These are phyloP conservation scores for Xiphorhynchus erythropygius DNA, from an alignment of 2,797 vertebrate genomes.

Conservation along the genomic window DNA sequence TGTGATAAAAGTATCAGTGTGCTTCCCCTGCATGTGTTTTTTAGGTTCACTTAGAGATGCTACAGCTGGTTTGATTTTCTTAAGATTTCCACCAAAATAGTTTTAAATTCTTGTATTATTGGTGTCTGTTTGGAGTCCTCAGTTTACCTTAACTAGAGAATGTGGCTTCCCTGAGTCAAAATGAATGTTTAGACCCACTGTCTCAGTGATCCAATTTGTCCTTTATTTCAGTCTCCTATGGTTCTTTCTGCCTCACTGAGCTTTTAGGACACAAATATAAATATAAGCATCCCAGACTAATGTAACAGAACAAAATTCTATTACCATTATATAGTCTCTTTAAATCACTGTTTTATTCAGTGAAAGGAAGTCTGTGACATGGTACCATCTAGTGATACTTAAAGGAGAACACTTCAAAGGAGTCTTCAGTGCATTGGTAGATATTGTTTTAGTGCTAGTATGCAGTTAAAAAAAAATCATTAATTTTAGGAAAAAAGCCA, in stretches of 20 bases:
- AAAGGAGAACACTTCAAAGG: not conserved
- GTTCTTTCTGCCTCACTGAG: not conserved
- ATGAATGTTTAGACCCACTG: not conserved
- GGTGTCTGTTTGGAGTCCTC: not conserved
- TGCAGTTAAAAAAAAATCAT: not conserved
- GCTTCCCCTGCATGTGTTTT: not conserved
- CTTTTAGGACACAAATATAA: not conserved
- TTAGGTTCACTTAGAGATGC: not conserved
- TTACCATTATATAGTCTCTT: not conserved
- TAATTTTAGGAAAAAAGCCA: not conserved
- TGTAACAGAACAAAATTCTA: not conserved
- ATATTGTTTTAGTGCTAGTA: not conserved
- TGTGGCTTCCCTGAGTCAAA: not conserved
- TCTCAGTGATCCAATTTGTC: not conserved
- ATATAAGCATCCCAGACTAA: not conserved
- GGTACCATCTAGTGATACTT: not conserved
- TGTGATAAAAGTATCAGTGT: not conserved
- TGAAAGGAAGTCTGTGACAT: not conserved
- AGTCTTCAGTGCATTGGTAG: not conserved
- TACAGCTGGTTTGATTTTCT: not conserved
- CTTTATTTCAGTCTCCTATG: not conserved
- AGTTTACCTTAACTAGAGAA: not conserved
- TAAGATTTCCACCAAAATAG: not conserved
- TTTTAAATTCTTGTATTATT: not conserved
- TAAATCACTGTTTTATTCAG: not conserved